Percentiles rank a stretch among this genome's conserved stretches.
phyloP scores from a whole-genome alignment of 1,140 invertebrate species.

The Acromyrmex heyeri region DNA sequence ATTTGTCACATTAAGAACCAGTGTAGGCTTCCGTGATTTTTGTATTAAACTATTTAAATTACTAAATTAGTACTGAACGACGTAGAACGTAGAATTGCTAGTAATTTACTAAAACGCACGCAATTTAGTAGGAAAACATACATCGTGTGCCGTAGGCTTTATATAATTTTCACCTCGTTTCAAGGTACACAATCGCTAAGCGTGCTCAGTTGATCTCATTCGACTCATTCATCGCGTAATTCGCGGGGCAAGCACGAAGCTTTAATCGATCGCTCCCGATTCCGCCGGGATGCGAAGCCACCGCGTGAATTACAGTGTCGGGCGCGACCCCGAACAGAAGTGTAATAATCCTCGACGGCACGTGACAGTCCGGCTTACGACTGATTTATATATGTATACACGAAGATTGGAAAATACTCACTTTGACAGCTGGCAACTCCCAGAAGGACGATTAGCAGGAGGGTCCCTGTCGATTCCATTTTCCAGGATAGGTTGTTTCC shows the following conservation, averaged over 20 bases:
- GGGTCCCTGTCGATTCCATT: constrained; percentile 45
- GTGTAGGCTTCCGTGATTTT: too few relatives aligned
- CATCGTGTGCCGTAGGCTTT: too few relatives aligned
- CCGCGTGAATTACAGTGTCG: not conserved
- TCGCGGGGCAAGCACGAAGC: not conserved
- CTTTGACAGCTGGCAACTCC: constrained; percentile 61
- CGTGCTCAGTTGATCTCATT: constrained; percentile 5
- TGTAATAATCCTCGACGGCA: constrained; percentile 15
- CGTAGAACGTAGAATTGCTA: too few relatives aligned
- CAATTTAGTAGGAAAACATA: too few relatives aligned
- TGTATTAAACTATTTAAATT: too few relatives aligned
- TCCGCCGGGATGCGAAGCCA: constrained; percentile 5
- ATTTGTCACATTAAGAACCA: too few relatives aligned
- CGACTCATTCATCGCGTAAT: constrained; percentile 12
- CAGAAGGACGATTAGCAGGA: constrained; percentile 49
- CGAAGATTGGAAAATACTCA: constrained; percentile 53
- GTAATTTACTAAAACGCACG: too few relatives aligned
- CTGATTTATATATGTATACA: not conserved
- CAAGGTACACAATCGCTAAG: not conserved
- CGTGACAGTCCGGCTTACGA: constrained; percentile 5
- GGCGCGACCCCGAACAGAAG: not conserved
- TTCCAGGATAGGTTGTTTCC: constrained; percentile 14
- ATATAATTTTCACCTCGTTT: too few relatives aligned
- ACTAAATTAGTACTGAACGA: too few relatives aligned
- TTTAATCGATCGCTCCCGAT: constrained; percentile 45